Evolutionary conservation across 2,797 vertebrate genomes (phyloP).

Genomic region (Pelochelys cantorii): DNA sequence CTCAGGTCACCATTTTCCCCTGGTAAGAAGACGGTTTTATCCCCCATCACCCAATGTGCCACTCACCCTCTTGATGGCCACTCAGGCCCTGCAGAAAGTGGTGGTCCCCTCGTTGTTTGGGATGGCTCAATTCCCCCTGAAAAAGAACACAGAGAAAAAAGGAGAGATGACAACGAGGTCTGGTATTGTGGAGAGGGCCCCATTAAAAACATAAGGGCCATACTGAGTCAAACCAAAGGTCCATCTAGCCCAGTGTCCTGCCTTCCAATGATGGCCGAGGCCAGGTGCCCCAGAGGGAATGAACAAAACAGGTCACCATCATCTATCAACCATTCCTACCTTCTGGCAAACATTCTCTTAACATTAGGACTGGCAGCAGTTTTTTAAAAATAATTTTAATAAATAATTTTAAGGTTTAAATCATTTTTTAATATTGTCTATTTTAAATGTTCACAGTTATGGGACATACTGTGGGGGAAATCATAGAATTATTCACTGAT

Average conservation of each 20-base stretch:
- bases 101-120: neutral
- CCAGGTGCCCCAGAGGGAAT: neutral
- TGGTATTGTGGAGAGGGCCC: neutral
- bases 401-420: neutral
- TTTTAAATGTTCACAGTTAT: neutral
- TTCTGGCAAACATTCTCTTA: neutral
- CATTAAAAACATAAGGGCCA: neutral
- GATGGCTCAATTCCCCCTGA: neutral
- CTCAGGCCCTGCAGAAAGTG: neutral
- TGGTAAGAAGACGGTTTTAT: fast-evolving
- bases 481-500: neutral
- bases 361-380: neutral
- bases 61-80: neutral
- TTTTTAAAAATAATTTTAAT: neutral
- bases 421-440: neutral
- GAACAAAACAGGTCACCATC: neutral
- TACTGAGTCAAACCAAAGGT: too few relatives aligned
- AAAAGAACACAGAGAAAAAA: slow-evolving; percentile 11
- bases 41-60: neutral
- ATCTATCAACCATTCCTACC: too few relatives aligned
- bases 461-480: neutral
- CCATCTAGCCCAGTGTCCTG: too few relatives aligned
- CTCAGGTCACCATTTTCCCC: neutral
- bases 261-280: neutral
- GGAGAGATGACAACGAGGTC: neutral